These are phyloP conservation scores for Homarus americanus DNA, from an alignment of 1,140 invertebrate genomes.

Conservation along the genomic window DNA sequence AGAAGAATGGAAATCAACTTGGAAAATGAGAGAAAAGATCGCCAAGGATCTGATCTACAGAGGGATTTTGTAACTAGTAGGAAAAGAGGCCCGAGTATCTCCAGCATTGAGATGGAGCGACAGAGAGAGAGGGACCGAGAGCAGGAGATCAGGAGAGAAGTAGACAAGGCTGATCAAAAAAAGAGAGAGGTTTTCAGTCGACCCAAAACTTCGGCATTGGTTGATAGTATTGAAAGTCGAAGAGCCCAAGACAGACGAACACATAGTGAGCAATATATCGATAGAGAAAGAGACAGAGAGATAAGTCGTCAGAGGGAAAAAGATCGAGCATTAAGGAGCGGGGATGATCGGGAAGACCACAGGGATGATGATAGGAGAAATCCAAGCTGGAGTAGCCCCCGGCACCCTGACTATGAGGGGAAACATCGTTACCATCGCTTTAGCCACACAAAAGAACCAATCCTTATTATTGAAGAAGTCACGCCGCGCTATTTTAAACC, in stretches of 20 bases:
- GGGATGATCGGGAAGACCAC: neutral
- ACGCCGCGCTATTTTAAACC: neutral
- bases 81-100: neutral
- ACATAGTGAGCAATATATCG: neutral
- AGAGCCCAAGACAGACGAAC: neutral
- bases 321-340: slow-evolving; percentile 21
- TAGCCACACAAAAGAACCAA: slow-evolving; percentile 25
- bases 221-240: neutral
- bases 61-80: neutral
- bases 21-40: slow-evolving; percentile 1
- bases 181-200: neutral
- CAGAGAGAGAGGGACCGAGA: neutral
- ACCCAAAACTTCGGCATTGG: neutral
- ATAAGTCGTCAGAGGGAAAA: slow-evolving; percentile 8
- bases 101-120: neutral
- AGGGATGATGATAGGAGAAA: neutral
- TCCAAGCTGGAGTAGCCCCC: neutral
- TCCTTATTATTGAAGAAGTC: slow-evolving; percentile 43
- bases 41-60: too few relatives aligned
- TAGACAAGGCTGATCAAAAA: slow-evolving; percentile 30
- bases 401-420: neutral
- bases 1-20: slow-evolving; percentile 6
- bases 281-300: neutral
- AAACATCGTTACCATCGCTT: slow-evolving; percentile 3
- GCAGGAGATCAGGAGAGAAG: slow-evolving; percentile 23